Conservation (phyloP, 2,113 vertebrate species). For the Myotis yumanensis region DNA sequence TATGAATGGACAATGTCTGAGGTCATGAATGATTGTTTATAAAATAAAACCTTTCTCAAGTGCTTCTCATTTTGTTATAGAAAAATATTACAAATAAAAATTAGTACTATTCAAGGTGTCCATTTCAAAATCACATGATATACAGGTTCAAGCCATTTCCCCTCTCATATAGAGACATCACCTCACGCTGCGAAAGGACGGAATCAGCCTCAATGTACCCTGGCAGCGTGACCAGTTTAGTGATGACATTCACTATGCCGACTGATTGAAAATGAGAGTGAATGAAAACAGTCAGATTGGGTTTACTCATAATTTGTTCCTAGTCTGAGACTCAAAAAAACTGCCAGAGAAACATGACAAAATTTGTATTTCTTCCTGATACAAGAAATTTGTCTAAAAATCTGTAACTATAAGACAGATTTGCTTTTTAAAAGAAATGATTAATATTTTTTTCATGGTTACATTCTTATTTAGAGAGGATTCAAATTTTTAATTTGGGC, state of each 20-base stretch:
- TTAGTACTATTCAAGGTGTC: constrained; percentile 62
- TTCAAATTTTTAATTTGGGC: not conserved
- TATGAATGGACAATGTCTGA: constrained; percentile 62
- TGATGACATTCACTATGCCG: fast-evolving
- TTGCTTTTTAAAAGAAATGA: constrained; percentile 44
- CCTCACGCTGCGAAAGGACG: not conserved
- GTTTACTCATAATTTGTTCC: not conserved
- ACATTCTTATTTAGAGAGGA: constrained; percentile 37
- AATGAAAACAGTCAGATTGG: not conserved
- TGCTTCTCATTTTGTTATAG: constrained; percentile 58
- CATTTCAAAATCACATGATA: not conserved
- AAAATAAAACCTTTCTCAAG: constrained; percentile 82
- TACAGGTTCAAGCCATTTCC: not conserved
- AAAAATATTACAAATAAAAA: constrained; percentile 68
- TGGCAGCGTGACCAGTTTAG: not conserved
- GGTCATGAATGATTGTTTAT: constrained; percentile 72
- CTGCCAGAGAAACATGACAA: constrained; percentile 30
- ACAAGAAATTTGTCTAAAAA: constrained; percentile 61
- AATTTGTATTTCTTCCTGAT: constrained; percentile 52
- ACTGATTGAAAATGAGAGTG: not conserved
- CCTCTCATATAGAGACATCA: not conserved
- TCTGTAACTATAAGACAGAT: constrained; percentile 56
- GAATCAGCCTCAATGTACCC: not conserved
- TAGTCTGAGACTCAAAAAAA: constrained; percentile 53
- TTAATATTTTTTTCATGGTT: not conserved